These are phyloP conservation scores for Drymodes brunneopygia DNA, from an alignment of 2,113 vertebrate species.

Conservation along the genomic window DNA sequence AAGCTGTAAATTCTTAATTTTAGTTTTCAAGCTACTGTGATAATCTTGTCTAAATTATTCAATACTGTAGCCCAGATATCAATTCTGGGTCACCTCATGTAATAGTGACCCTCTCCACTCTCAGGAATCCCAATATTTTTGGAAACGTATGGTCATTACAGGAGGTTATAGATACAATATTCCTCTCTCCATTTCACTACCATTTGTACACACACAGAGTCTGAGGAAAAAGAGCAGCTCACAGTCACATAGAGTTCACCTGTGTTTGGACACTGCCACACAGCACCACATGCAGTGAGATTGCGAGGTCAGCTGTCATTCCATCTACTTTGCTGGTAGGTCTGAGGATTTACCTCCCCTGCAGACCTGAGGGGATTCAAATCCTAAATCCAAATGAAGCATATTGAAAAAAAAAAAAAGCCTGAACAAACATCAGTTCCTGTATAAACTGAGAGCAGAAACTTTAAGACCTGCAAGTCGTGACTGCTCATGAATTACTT, in stretches of 20 bases:
- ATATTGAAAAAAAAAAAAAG: neutral
- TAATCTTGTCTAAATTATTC: neutral
- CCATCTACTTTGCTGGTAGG: neutral
- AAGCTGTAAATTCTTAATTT: neutral
- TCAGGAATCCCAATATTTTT: neutral
- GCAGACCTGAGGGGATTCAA: neutral
- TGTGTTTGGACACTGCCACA: neutral
- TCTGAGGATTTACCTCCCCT: neutral
- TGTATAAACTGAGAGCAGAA: neutral
- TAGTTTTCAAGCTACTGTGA: neutral
- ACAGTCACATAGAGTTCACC: neutral
- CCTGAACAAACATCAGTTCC: neutral
- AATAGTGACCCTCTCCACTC: neutral
- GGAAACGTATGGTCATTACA: rapidly evolving
- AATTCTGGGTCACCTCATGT: neutral
- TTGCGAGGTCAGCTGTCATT: neutral
- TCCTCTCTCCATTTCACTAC: neutral
- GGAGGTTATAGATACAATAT: neutral
- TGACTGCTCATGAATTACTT: neutral
- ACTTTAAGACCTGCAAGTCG: neutral
- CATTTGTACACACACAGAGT: neutral
- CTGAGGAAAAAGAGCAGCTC: neutral
- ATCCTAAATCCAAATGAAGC: neutral
- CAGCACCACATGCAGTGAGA: neutral
- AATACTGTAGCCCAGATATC: neutral